Conservation (phyloP, 2,797 vertebrate genomes). For the Arctocebus calabarensis region DNA sequence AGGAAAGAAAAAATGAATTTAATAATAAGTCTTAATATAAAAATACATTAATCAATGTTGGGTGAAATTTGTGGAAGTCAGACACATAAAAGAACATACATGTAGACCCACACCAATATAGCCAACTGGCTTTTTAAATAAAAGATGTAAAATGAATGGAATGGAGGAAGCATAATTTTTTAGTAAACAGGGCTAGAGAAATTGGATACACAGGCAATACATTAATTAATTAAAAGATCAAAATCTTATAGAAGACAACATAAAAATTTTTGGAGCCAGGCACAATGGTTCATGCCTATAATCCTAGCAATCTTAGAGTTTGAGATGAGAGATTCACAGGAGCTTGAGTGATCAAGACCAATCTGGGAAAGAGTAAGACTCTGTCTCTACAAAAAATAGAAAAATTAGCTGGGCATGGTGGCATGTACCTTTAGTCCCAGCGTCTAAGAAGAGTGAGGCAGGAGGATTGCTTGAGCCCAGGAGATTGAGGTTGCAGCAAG, state of each 20-base stretch:
- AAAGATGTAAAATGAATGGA: neutral
- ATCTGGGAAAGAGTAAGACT: too few relatives aligned
- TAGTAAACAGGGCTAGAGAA: neutral
- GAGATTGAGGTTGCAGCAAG: too few relatives aligned
- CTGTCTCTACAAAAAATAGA: too few relatives aligned
- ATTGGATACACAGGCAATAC: neutral
- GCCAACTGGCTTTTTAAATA: neutral
- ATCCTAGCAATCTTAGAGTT: too few relatives aligned
- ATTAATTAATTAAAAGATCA: neutral
- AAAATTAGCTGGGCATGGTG: too few relatives aligned
- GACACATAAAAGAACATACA: neutral
- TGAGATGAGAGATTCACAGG: too few relatives aligned
- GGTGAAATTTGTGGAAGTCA: neutral
- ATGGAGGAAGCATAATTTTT: neutral
- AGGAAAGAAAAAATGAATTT: neutral
- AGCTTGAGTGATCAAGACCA: too few relatives aligned
- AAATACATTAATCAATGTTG: neutral
- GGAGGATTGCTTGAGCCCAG: too few relatives aligned
- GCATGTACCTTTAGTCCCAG: too few relatives aligned
- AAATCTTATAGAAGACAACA: neutral
- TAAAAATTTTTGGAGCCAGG: too few relatives aligned
- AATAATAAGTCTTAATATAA: neutral
- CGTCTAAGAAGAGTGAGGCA: too few relatives aligned
- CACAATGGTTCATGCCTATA: too few relatives aligned
- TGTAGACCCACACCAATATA: neutral